phyloP scores from a whole-genome alignment of 2,797 vertebrate species.

The Chrysocyon brachyurus region DNA sequence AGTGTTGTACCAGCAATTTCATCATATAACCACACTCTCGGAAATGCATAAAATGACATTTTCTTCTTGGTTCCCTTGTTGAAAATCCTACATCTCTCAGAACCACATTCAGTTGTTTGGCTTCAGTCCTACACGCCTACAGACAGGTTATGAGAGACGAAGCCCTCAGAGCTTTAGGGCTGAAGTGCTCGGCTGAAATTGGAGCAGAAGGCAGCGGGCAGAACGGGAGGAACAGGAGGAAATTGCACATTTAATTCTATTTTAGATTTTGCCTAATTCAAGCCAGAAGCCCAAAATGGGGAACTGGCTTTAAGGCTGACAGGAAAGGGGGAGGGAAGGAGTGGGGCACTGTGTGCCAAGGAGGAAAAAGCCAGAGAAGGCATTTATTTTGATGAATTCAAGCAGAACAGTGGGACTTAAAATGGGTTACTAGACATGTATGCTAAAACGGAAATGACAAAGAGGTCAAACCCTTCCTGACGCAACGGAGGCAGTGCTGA shows the following conservation, averaged over 20 bases:
- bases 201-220: slow-evolving; percentile 78
- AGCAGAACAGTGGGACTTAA: slow-evolving; percentile 62
- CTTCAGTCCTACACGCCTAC: background rate
- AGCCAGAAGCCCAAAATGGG: slow-evolving; percentile 82
- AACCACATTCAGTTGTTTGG: background rate
- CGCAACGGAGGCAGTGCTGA: background rate
- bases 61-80: slow-evolving; percentile 30
- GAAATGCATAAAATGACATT: background rate
- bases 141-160: background rate
- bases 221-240: slow-evolving; percentile 78
- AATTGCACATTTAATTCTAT: slow-evolving; percentile 85
- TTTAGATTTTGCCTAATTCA: slow-evolving; percentile 84
- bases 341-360: slow-evolving; percentile 42
- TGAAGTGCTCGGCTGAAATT: background rate
- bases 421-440: slow-evolving; percentile 59
- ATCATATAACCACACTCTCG: background rate
- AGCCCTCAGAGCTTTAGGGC: background rate
- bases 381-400: slow-evolving; percentile 76
- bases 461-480: slow-evolving; percentile 10
- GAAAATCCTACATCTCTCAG: background rate
- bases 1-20: background rate
- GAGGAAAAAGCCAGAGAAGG: slow-evolving; percentile 25
- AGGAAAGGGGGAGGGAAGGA: slow-evolving; percentile 48
- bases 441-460: slow-evolving; percentile 39
- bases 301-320: slow-evolving; percentile 74